These are phyloP conservation scores for Scolopax mira DNA, from an alignment of 2,113 vertebrate genomes.

Conservation along the genomic window DNA sequence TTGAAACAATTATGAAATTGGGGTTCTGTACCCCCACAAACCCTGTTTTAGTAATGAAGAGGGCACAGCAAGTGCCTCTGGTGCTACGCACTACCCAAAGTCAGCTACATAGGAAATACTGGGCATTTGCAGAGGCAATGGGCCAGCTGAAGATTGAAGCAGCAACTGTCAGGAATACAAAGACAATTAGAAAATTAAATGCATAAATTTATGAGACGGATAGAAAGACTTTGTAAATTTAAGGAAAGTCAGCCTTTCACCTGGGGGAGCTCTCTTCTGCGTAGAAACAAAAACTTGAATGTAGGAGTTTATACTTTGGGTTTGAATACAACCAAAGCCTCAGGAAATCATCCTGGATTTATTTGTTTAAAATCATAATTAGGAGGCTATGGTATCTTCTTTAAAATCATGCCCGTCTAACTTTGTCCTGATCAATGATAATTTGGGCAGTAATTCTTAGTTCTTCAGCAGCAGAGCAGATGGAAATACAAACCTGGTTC, in stretches of 20 bases:
- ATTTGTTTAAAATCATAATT: background rate
- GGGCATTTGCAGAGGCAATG: background rate
- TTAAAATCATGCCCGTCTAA: background rate
- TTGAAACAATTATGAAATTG: background rate
- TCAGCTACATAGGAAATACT: background rate
- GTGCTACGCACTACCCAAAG: background rate
- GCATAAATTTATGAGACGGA: background rate
- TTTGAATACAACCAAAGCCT: background rate
- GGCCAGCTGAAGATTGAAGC: fast-evolving
- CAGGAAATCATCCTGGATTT: background rate
- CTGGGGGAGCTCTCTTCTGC: background rate
- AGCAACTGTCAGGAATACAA: background rate
- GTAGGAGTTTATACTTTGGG: background rate
- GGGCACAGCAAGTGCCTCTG: background rate
- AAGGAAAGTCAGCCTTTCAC: background rate
- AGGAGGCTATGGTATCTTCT: background rate
- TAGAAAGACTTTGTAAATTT: background rate
- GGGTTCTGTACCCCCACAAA: background rate
- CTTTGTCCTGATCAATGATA: background rate
- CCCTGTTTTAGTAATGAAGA: background rate
- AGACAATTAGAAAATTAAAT: background rate
- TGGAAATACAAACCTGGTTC: background rate
- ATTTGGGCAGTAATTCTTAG: background rate
- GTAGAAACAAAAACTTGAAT: background rate
- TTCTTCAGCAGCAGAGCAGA: background rate